Evolutionary conservation across 2,797 vertebrate genomes (phyloP), one percentile per base, ranked within the genome.

Genomic region (Alosa sapidissima): DNA sequence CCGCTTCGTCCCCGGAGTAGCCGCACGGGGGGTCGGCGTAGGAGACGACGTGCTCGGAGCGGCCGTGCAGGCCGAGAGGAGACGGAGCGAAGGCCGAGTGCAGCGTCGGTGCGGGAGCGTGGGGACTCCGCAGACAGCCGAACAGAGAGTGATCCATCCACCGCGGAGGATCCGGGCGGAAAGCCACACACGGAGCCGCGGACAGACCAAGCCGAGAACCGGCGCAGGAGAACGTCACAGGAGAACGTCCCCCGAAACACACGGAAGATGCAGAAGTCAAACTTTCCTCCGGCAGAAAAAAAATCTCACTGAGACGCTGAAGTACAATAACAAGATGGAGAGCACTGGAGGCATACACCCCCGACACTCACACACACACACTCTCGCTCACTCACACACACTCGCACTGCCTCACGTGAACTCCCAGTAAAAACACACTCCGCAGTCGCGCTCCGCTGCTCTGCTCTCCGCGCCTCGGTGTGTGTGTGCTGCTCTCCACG

Each of bases 111-210:
- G 96, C 95, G 0, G 96, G 91, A 89, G 95, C 93, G 84, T 97
- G 97, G 1, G 92, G 96, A 95, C 96, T 97, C 93, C 97, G 96
- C 87, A 98, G 94, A 93, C 97, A 98, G 93, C 97, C 96, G 86
- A 97, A 97, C 88, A 98, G 94, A 90, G 97, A 96, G 93, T 97
- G 97, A 96, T 98, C 97, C 97, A 98, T 98, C 91, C 88, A 83
- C 60, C 81, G 47, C 84, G 47, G 48, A 84, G 51, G 81, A 75
- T 86, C 58, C 82, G 60, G 28, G 28, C 41, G 45, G 87, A 84
- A 86, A 36, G 86, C 87, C 84, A 84, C 82, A 86, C 58, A 19
- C 55, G 65, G 65, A 41, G 81, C 81, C 83, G 81, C 28, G 85
- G 83, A 82, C 54, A 45, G 16, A 36, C 72, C 28, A 28, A 28